Conservation (phyloP, 2,888 invertebrate species). For the Pharmacophagus antenor region DNA sequence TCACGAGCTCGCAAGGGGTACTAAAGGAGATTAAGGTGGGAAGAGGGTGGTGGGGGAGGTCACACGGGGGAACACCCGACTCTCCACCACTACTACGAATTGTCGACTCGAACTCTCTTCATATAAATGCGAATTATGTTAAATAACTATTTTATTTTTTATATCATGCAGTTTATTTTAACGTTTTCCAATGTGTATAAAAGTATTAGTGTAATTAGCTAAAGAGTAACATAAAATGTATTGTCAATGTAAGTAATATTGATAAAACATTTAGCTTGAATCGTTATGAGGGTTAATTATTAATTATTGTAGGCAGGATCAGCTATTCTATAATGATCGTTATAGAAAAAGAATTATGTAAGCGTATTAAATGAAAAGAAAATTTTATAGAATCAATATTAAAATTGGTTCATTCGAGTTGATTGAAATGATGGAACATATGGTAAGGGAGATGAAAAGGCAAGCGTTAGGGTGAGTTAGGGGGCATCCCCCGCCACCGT, state of each 20-base stretch:
- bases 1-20: constrained; percentile 65
- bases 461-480: constrained; percentile 40
- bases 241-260: no score
- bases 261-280: no score
- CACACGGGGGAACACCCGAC: constrained; percentile 51
- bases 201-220: no score
- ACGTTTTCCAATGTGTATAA: no score
- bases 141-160: no score
- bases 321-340: no score
- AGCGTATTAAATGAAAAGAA: not conserved
- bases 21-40: constrained; percentile 64
- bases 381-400: not conserved
- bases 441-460: constrained; percentile 46
- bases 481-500: constrained; percentile 41
- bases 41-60: constrained; percentile 48
- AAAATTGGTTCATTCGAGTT: constrained; percentile 12
- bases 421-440: not conserved
- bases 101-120: not conserved
- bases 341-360: not conserved
- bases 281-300: no score
- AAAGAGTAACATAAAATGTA: no score
- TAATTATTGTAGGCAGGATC: no score
- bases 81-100: constrained; percentile 45
- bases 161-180: no score
- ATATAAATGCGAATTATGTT: no score